Base-by-base conservation (phyloP, 1,140 invertebrate genomes). In the Lerema accius region DNA sequence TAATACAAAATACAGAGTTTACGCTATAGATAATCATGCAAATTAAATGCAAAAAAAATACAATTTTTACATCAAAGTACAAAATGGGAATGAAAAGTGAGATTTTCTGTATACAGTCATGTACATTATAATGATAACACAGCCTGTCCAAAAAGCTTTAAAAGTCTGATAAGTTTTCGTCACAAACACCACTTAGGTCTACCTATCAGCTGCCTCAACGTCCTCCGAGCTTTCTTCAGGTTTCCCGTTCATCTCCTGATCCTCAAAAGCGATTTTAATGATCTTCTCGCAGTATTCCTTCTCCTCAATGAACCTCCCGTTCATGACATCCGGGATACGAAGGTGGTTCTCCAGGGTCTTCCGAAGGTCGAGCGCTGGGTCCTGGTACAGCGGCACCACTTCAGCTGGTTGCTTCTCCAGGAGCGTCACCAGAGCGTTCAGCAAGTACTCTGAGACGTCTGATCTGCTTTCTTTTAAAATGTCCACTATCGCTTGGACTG, bases 151-250 rank as follows among this genome's bases (percentile, higher is more conserved):
- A n/a, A n/a, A n/a, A n/a, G n/a, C n/a, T n/a, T n/a, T n/a, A n/a
- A n/a, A n/a, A n/a, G n/a, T n/a, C n/a, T n/a, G n/a, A n/a, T n/a
- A n/a, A n/a, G n/a, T n/a, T n/a, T n/a, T n/a, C n/a, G n/a, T n/a
- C n/a, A n/a, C n/a, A n/a, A n/a, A n/a, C n/a, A n/a, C n/a, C n/a
- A n/a, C n/a, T n/a, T n/a, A n/a, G 92, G 92, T 32, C 32, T 78
- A 83, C 69, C 84, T 82, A 50, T 82, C 82, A 19, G 74, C 73
- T 7, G 71, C 68, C 50, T 71, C 53, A n/a, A 58, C 71, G 5
- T 71, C 61, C 0, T 45, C 37, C 9, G 37, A 32, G 9, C 7
- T 7, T 7, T 1, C 16, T 42, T 69, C 69, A 4, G 1, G 6
- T 0, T 10, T n/a, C 9, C 37, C 40, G 0, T 32, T 19, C 15